phyloP scores from a whole-genome alignment of 2,888 invertebrate species.

The Mayetiola destructor region DNA sequence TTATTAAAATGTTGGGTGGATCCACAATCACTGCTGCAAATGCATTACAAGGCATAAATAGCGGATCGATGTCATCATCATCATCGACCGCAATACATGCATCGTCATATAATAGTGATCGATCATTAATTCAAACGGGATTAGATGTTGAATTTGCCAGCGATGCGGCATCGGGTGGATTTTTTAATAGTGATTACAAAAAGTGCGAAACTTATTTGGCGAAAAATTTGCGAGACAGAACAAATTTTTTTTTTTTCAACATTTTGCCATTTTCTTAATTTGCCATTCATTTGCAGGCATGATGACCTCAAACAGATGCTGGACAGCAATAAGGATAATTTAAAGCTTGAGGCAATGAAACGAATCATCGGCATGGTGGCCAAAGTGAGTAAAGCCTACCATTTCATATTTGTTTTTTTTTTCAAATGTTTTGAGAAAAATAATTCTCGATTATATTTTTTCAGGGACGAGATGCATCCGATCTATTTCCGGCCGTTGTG shows the following conservation, averaged over 20 bases:
- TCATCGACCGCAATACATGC: not conserved
- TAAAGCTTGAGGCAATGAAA: constrained; percentile 98
- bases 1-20: constrained; percentile 24
- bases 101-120: constrained; percentile 43
- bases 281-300: constrained; percentile 42
- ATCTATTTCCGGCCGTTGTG: constrained; percentile 97
- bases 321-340: constrained; percentile 91
- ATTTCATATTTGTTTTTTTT: not conserved
- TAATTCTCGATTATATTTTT: not conserved
- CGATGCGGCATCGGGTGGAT: constrained; percentile 79
- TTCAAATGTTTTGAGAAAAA: not conserved
- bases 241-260: not conserved
- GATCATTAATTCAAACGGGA: constrained; percentile 31
- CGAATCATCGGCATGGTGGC: constrained; percentile 98
- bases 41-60: constrained; percentile 14
- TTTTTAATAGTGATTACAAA: constrained; percentile 81
- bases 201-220: constrained; percentile 42
- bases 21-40: constrained; percentile 25
- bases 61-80: not conserved
- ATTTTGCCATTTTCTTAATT: not conserved
- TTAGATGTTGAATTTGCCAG: constrained; percentile 61
- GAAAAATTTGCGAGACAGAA: not conserved
- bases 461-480: constrained; percentile 86
- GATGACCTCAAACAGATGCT: constrained; percentile 96
- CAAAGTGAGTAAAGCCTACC: constrained; percentile 36